Percentiles rank a stretch among this genome's conserved stretches.
phyloP scores from a whole-genome alignment of 2,797 vertebrate species.

The Galagoides demidoff region DNA sequence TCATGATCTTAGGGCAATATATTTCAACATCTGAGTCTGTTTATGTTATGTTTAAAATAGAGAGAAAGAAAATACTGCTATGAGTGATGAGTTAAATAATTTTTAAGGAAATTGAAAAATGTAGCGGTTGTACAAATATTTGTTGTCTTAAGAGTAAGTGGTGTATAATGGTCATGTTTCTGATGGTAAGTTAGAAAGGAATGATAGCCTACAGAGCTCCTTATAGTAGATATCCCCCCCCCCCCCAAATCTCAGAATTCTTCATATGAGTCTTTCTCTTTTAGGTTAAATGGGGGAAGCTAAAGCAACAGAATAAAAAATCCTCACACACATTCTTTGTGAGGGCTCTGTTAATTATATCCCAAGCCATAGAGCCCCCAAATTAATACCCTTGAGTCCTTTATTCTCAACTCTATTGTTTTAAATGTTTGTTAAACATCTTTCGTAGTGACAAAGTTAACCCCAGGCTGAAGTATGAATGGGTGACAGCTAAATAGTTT shows the following conservation, averaged over 20 bases:
- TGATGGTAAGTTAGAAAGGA: neutral
- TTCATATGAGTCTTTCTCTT: neutral
- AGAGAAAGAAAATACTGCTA: slow-evolving; percentile 12
- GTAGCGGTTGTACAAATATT: neutral
- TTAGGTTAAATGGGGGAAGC: slow-evolving; percentile 12
- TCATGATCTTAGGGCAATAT: neutral
- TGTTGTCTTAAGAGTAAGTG: neutral
- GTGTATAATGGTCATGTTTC: neutral
- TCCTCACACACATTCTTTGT: neutral
- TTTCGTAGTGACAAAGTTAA: slow-evolving; percentile 1
- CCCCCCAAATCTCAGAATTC: slow-evolving; percentile 13
- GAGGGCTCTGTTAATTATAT: slow-evolving; percentile 27
- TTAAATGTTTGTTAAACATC: slow-evolving; percentile 52
- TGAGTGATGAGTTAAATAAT: neutral
- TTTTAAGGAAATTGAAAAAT: slow-evolving; percentile 39
- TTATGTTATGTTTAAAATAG: slow-evolving; percentile 34
- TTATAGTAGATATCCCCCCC: neutral
- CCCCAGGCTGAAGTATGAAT: neutral
- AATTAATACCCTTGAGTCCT: neutral
- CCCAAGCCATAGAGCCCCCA: neutral
- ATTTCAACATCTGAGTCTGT: slow-evolving; percentile 28
- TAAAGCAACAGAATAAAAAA: slow-evolving; percentile 33
- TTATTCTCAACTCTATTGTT: slow-evolving; percentile 20
- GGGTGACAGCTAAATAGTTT: slow-evolving; percentile 4
- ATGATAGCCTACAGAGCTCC: neutral